Evolutionary conservation across 2,888 invertebrate genomes (phyloP).

Genomic region (Xanthia togata): DNA sequence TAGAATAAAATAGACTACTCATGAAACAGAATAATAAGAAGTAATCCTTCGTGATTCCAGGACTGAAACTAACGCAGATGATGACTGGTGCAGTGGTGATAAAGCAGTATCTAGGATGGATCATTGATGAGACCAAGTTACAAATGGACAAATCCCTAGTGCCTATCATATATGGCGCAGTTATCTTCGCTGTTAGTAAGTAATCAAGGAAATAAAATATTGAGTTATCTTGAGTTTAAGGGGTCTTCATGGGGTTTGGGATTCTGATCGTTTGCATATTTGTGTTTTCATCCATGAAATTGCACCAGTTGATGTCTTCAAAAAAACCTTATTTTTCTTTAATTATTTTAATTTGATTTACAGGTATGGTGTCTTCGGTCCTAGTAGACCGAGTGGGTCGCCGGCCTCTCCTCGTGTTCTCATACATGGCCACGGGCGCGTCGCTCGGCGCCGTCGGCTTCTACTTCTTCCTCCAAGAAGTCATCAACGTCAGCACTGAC

Average conservation of each 20-base stretch:
- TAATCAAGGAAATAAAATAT: not conserved
- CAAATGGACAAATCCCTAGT: slow-evolving; percentile 60
- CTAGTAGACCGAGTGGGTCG: slow-evolving; percentile 79
- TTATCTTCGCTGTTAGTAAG: slow-evolving; percentile 74
- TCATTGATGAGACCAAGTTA: slow-evolving; percentile 70
- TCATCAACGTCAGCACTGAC: slow-evolving; percentile 55
- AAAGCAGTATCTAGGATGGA: slow-evolving; percentile 71
- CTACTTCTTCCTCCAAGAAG: slow-evolving; percentile 77
- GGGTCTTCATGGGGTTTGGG: not conserved
- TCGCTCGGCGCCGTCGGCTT: slow-evolving; percentile 71
- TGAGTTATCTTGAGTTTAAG: not conserved
- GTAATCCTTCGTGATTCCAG: slow-evolving; percentile 61
- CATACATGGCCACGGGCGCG: slow-evolving; percentile 75
- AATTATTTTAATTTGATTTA: slow-evolving; percentile 45
- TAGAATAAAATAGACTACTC: too few relatives aligned
- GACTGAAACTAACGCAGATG: slow-evolving; percentile 72
- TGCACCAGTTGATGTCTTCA: not conserved
- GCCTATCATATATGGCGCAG: slow-evolving; percentile 71
- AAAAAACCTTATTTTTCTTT: not conserved
- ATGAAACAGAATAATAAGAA: not conserved
- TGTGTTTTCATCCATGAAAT: not conserved
- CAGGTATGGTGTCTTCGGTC: slow-evolving; percentile 74
- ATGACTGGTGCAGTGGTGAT: slow-evolving; percentile 72
- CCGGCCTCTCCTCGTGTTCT: slow-evolving; percentile 80
- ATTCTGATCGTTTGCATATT: not conserved